Base-by-base conservation (phyloP, 2,888 invertebrate genomes). In the Pyrocoelia pectoralis region DNA sequence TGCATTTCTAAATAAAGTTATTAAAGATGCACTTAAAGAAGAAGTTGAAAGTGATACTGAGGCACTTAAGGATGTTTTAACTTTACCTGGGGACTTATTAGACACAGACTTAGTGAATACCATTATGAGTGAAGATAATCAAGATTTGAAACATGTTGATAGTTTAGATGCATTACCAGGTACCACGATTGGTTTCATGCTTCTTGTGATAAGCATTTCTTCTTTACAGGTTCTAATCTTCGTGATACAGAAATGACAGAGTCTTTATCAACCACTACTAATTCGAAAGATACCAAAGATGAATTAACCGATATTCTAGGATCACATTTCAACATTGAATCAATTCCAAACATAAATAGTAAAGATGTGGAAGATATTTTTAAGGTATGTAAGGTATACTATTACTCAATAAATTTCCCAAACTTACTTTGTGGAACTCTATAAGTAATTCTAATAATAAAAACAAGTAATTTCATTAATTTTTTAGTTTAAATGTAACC, bases 341-440 rank as follows among this genome's bases (percentile, higher is more conserved):
- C 90, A 1, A 91, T 95, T 61, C 91, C 93, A 0, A 93, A 93
- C 72, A 95, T 95, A 87, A 94, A 95, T 80, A 89, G 92, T 76
- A 93, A 93, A 79, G 95, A 95, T 73, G 94, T 95, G 1, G 95
- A 95, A 76, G 95, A 95, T 80, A 91, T 95, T 75, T 94, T 96
- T 81, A 94, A 95, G 77, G 81, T 80, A 74, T n/a, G n/a, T n/a
- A n/a, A n/a, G n/a, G n/a, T n/a, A n/a, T n/a, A n/a, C n/a, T n/a
- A n/a, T n/a, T n/a, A n/a, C n/a, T n/a, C n/a, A n/a, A n/a, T n/a
- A n/a, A n/a, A n/a, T n/a, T n/a, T n/a, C n/a, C n/a, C n/a, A n/a
- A n/a, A n/a, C n/a, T n/a, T n/a, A n/a, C n/a, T n/a, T n/a, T n/a
- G n/a, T n/a, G n/a, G n/a, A n/a, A n/a, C n/a, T n/a, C n/a, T n/a